Evolutionary conservation across 92 coral and sea anemone genomes (phyloP).

Genomic region (Phymanthus crucifer): DNA sequence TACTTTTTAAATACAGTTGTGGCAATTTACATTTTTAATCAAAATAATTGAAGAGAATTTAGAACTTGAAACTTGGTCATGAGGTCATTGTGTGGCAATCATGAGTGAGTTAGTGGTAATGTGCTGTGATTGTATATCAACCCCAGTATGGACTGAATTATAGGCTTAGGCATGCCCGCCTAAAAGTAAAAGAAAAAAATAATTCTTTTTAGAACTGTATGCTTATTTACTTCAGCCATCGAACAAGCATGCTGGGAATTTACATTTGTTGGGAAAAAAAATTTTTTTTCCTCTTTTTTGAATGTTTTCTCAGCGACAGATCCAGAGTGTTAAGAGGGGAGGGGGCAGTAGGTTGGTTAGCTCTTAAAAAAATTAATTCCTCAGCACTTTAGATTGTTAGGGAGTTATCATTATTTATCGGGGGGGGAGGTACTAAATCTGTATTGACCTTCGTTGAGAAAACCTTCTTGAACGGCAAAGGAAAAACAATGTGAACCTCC

Average conservation of each 20-base stretch:
- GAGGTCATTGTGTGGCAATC: neutral
- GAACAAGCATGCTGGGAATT: conserved; percentile 6
- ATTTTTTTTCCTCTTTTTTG: neutral
- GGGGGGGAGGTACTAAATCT: too few relatives aligned
- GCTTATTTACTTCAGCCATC: neutral
- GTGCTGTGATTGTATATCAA: conserved; percentile 1
- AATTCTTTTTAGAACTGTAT: neutral
- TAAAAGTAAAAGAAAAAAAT: neutral
- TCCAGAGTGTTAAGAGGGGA: conserved; percentile 2
- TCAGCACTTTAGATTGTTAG: too few relatives aligned
- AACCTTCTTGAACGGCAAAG: too few relatives aligned
- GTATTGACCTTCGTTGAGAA: too few relatives aligned
- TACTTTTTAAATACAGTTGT: neutral
- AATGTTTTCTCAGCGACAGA: conserved; percentile 1
- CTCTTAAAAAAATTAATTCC: too few relatives aligned
- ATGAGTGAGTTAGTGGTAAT: neutral
- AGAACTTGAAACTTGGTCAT: conserved; percentile 3
- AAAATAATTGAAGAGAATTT: neutral
- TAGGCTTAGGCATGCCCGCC: neutral
- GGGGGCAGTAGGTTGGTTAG: neutral
- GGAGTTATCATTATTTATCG: too few relatives aligned
- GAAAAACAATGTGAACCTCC: too few relatives aligned
- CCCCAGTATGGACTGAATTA: conserved; percentile 1
- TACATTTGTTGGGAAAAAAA: neutral
- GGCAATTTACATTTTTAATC: neutral